Evolutionary conservation across 2,113 vertebrate genomes (phyloP), one percentile per base, ranked within the genome.

Genomic region (Dolichotis patagonum): DNA sequence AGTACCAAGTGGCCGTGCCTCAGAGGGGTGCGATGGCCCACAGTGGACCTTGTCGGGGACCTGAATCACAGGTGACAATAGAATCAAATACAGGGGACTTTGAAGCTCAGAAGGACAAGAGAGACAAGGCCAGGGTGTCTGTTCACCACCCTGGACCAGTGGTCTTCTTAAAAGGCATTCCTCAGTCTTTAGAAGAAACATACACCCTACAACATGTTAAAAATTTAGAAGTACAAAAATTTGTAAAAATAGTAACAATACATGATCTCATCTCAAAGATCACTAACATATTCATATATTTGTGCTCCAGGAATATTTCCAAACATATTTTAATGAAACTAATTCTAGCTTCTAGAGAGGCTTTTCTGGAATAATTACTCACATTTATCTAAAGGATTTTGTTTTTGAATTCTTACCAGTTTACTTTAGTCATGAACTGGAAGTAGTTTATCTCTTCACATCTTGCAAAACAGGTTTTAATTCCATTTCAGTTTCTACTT

Each of bases 81-180:
- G 35, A 67, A 26, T 30, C 26, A 46, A 11, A 0, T 0, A 10
- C 12, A 20, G 26, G 41, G 28, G 2, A 0, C 5, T 22, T 32
- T 26, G 49, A 24, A 22, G 8, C 20, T 41, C 3, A 9, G 35
- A 49, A 52, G 60, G n/a, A 16, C 43, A 6, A 20, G 52, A 24
- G 11, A 13, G 65, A 2, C 7, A 35, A 28, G 14, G 1, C 35
- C 24, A 16, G 46, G 8, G 0, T 43, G 0, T 30, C 28, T 7
- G 9, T 10, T 32, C n/a, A 11, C 17, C 20, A 22, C 11, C 49
- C 17, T 6, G 19, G 30, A 56, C 16, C 9, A 0, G 20, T 6
- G 22, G 2, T 22, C 80, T 67, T 80, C 67, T 8, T n/a, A 49
- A 85, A 69, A 20, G n/a, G 2, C 2, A 3, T 38, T 41, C 24